These are phyloP conservation scores for Hippopotamyrus pictus DNA, from an alignment of 2,797 vertebrate species.

Conservation along the genomic window DNA sequence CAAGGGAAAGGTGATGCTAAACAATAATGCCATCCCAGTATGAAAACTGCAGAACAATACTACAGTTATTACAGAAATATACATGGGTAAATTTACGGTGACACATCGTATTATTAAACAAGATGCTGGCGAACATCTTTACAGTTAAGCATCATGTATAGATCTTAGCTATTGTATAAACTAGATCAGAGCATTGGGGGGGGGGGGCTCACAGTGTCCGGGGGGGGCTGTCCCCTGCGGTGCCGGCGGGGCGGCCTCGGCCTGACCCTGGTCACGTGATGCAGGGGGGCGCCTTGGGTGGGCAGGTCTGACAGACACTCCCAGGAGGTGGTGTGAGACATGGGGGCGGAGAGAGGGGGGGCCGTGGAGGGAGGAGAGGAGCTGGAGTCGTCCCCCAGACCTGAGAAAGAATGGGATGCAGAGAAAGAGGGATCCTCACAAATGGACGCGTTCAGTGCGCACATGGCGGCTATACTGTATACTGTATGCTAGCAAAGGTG, in stretches of 20 bases:
- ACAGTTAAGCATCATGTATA: neutral
- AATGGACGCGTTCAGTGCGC: neutral
- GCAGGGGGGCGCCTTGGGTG: slow-evolving; percentile 78
- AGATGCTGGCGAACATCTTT: neutral
- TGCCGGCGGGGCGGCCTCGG: slow-evolving; percentile 76
- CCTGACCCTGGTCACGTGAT: slow-evolving; percentile 76
- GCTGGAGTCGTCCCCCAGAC: slow-evolving; percentile 58
- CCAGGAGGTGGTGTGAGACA: slow-evolving; percentile 73
- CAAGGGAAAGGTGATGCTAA: neutral
- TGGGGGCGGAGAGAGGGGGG: slow-evolving; percentile 57
- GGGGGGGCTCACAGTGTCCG: slow-evolving; percentile 56
- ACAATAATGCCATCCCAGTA: neutral
- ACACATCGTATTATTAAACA: neutral
- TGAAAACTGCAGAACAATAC: neutral
- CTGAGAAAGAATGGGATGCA: slow-evolving; percentile 30
- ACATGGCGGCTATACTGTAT: neutral
- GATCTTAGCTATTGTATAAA: neutral
- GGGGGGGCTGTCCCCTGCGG: slow-evolving; percentile 56
- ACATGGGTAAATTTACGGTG: neutral
- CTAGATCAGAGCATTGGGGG: neutral
- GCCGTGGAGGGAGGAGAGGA: slow-evolving; percentile 60
- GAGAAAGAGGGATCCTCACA: neutral
- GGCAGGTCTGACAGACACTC: slow-evolving; percentile 79
- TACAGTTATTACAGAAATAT: neutral
- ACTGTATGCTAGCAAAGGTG: neutral